Base-by-base conservation (phyloP, 2,113 vertebrate genomes). In the Thunnus maccoyii region DNA sequence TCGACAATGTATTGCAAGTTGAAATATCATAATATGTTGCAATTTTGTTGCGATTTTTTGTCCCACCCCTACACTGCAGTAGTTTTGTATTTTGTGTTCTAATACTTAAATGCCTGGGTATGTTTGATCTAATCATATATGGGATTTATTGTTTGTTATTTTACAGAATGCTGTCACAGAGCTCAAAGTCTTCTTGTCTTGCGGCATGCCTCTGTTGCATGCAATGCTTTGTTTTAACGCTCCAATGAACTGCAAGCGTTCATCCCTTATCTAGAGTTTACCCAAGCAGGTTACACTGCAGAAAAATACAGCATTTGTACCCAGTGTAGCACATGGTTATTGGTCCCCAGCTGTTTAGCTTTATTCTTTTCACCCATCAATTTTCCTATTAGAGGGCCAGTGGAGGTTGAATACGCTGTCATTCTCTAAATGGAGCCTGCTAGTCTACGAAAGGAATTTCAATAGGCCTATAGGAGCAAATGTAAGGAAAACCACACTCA, bases 361-460 rank as follows among this genome's bases (percentile, higher is more conserved):
- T 30, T 15, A 47, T 76, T 78, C 70, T 82, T 86, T 82, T 72
- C 66, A 80, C 78, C 72, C 88, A 78, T 88, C 84, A 76, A 52
- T 86, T 87, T 88, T 85, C 84, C 81, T 81, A 85, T 91, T 85
- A 85, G 76, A 82, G 55, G 67, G 68, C 55, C 78, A 57, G 83
- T 64, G 70, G 80, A 82, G 84, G 86, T 83, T 86, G 80, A 87
- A 80, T 64, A 84, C 64, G 63, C 74, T 10, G 41, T 78, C 85
- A 79, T 88, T 90, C 73, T 84, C 76, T 83, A 84, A 93, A 93
- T 84, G 77, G 84, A 81, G 81, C 75, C 85, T 86, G 75, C 65
- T 76, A 82, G 62, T 88, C 58, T 72, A 76, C 87, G 74, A 88
- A 84, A 87, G 81, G 78, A 73, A 87, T 88, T 90, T 71, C 73